Conservation (phyloP, 1,140 invertebrate genomes). For the Bombus pascuorum region DNA sequence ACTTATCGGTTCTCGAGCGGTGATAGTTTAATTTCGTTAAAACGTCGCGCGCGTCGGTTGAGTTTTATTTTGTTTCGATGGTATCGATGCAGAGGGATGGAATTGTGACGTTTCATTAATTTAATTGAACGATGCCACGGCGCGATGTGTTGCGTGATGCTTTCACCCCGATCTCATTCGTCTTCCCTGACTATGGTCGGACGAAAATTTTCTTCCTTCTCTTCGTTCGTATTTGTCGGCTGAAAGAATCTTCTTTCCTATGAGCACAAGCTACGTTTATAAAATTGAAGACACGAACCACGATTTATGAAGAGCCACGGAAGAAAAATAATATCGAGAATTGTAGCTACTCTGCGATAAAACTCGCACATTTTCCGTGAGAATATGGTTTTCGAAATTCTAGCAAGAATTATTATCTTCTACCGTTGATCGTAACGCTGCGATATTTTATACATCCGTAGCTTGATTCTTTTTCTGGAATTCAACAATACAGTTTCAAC, state of each 20-base stretch:
- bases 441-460: neutral
- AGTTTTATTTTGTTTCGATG: neutral
- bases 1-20: neutral
- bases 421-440: neutral
- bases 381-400: neutral
- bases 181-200: slow-evolving; percentile 1
- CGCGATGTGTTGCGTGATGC: neutral
- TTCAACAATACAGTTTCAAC: neutral
- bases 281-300: slow-evolving; percentile 16
- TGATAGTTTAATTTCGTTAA: slow-evolving; percentile 46
- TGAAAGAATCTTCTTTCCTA: neutral
- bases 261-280: neutral
- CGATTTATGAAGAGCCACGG: slow-evolving; percentile 27
- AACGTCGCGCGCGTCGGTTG: neutral
- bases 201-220: neutral
- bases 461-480: neutral
- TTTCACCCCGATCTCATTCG: slow-evolving; percentile 14
- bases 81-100: neutral
- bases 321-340: slow-evolving; percentile 23
- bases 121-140: slow-evolving; percentile 23
- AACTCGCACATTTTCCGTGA: neutral
- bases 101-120: slow-evolving; percentile 52
- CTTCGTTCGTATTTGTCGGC: neutral
- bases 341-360: too few relatives aligned
- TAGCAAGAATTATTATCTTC: neutral